Percentiles rank a stretch among this genome's conserved stretches.
These are phyloP conservation scores for Oenanthe melanoleuca DNA, from an alignment of 2,113 vertebrate genomes.

Conservation along the genomic window DNA sequence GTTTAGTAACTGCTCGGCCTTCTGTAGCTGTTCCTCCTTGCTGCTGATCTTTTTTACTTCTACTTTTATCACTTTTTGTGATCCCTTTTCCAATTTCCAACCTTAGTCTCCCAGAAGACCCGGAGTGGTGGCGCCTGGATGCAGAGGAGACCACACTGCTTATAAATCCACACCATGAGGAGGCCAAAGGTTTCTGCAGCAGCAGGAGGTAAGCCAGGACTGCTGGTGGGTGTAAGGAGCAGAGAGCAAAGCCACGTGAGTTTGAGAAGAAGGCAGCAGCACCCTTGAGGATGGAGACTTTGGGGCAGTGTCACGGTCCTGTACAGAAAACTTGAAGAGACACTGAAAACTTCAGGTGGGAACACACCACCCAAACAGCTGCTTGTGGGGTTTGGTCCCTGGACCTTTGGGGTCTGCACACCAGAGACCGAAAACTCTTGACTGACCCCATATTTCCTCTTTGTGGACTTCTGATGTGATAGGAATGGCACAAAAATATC, in stretches of 20 bases:
- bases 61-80: slow-evolving; percentile 53
- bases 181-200: slow-evolving; percentile 65
- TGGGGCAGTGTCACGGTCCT: neutral
- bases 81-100: slow-evolving; percentile 72
- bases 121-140: slow-evolving; percentile 49
- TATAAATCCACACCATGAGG: slow-evolving; percentile 56
- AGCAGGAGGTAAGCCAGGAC: slow-evolving; percentile 64
- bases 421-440: slow-evolving; percentile 15
- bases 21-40: slow-evolving; percentile 40
- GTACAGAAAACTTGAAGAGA: slow-evolving; percentile 10
- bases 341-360: slow-evolving; percentile 10
- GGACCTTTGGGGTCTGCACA: neutral
- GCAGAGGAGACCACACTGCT: slow-evolving; percentile 59
- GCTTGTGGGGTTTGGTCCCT: neutral
- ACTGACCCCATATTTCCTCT: neutral
- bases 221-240: slow-evolving; percentile 37
- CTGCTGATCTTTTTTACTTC: slow-evolving; percentile 48
- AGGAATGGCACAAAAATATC: neutral
- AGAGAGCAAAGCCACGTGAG: neutral
- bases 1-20: neutral
- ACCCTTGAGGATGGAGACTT: slow-evolving; percentile 9
- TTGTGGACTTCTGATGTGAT: slow-evolving; percentile 18
- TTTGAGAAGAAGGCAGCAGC: neutral
- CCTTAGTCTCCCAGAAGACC: slow-evolving; percentile 67
- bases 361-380: neutral